These are phyloP conservation scores for Artemia sinica DNA, from an alignment of 2,888 invertebrate genomes.

Conservation along the genomic window DNA sequence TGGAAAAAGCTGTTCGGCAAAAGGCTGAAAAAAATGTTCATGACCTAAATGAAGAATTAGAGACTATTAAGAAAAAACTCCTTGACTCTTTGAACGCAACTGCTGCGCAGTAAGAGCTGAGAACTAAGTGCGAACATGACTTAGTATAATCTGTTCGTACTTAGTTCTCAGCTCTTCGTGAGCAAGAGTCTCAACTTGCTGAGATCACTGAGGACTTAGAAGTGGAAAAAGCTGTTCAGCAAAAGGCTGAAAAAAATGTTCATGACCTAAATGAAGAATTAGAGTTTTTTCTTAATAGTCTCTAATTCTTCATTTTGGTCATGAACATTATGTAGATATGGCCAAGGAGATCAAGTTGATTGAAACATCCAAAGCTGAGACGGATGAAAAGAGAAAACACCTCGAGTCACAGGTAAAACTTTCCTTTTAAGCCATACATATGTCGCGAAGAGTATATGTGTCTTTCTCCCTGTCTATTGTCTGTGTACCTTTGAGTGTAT, in stretches of 20 bases:
- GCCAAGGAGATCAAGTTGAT: conserved; percentile 78
- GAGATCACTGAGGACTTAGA: too few species aligned
- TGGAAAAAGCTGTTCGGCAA: conserved; percentile 69
- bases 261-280: conserved; percentile 90
- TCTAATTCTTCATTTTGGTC: conserved; percentile 93
- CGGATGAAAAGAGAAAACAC: conserved; percentile 84
- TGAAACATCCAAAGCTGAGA: conserved; percentile 68
- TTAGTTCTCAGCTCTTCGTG: too few species aligned
- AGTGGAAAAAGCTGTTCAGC: conserved; percentile 71
- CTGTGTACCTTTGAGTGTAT: too few species aligned
- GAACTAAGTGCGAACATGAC: conserved; percentile 87
- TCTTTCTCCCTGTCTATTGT: too few species aligned
- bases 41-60: conserved; percentile 88
- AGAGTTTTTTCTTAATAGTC: conserved; percentile 80
- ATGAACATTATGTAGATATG: conserved; percentile 69
- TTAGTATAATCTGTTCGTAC: too few species aligned
- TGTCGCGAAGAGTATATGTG: too few species aligned
- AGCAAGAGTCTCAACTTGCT: conserved; percentile 79
- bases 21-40: conserved; percentile 91
- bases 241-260: conserved; percentile 87
- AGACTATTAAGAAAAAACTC: conserved; percentile 86
- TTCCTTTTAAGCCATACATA: too few species aligned
- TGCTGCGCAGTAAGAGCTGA: conserved; percentile 86
- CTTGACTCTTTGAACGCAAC: conserved; percentile 90
- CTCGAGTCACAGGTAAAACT: conserved; percentile 76